A percentile compares a stretch with the other conserved stretches of the same genome.
Evolutionary conservation across 2,797 vertebrate species (phyloP).

Genomic region (Xenentodon cancila): DNA sequence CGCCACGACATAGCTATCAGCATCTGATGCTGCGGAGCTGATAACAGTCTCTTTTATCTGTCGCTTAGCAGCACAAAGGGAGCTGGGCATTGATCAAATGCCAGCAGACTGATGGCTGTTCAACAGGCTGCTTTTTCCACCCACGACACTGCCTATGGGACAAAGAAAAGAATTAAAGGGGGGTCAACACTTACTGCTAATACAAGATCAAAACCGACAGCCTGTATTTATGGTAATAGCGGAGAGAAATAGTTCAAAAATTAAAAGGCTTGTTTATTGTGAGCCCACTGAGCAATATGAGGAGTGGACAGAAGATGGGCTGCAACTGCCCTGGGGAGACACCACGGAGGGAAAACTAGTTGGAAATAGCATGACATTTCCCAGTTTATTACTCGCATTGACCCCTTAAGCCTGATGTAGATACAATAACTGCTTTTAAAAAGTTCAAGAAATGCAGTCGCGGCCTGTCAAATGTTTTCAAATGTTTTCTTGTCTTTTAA

Average conservation of each 20-base stretch:
- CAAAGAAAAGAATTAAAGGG: constrained; percentile 39
- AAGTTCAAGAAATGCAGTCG: too few species aligned
- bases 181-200: constrained; percentile 55
- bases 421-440: too few species aligned
- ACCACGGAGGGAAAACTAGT: too few species aligned
- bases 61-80: constrained; percentile 83
- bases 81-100: constrained; percentile 84
- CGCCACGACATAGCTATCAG: constrained; percentile 67
- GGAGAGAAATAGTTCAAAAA: constrained; percentile 28
- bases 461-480: too few species aligned
- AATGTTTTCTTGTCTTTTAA: too few species aligned
- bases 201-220: constrained; percentile 55
- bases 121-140: constrained; percentile 75
- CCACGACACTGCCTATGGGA: constrained; percentile 62
- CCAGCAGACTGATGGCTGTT: constrained; percentile 82
- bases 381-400: too few species aligned
- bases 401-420: too few species aligned
- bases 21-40: constrained; percentile 76
- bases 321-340: too few species aligned
- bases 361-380: too few species aligned
- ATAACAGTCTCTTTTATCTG: constrained; percentile 85
- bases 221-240: constrained; percentile 34
- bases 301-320: constrained; percentile 9
- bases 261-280: constrained; percentile 14
- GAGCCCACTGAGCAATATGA: constrained; percentile 25